Evolutionary conservation across 2,888 invertebrate species (phyloP).

Genomic region (Pterobdella sp.): DNA sequence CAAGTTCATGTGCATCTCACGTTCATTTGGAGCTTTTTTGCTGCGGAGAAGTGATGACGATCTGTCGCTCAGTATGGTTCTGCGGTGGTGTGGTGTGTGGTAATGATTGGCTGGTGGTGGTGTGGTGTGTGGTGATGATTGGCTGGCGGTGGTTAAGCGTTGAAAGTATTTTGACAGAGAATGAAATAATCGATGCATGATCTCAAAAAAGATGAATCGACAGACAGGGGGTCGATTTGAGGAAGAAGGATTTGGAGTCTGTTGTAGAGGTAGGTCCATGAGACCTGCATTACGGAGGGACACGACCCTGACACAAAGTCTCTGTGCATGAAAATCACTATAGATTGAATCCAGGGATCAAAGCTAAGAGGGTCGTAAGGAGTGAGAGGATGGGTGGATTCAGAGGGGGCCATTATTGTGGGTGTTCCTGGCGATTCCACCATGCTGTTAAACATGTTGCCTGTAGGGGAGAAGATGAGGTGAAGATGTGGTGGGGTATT

Average conservation of each 20-base stretch:
- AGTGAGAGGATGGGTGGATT: not conserved
- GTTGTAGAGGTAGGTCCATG: constrained; percentile 84
- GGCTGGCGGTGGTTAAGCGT: not conserved
- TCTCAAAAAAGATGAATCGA: constrained; percentile 18
- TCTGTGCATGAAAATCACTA: constrained; percentile 80
- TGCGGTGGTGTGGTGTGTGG: not conserved
- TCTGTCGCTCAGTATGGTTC: constrained; percentile 63
- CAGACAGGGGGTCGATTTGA: constrained; percentile 71
- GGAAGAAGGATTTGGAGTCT: constrained; percentile 76
- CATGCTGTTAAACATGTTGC: not conserved
- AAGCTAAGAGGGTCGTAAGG: constrained; percentile 17
- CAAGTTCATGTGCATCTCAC: constrained; percentile 87
- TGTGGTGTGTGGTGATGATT: not conserved
- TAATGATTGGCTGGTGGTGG: not conserved
- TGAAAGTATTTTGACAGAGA: too few relatives aligned
- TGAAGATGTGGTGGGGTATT: not conserved
- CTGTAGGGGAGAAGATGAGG: not conserved
- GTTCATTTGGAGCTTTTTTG: constrained; percentile 75
- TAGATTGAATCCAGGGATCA: constrained; percentile 56
- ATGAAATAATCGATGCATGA: too few relatives aligned
- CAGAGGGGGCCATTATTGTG: not conserved
- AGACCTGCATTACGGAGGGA: constrained; percentile 75
- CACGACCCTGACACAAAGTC: constrained; percentile 73
- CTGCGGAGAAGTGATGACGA: constrained; percentile 63
- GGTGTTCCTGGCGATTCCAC: not conserved